A percentile compares a stretch with the other conserved stretches of the same genome.
These are phyloP conservation scores for Ariolimax columbianus DNA, from an alignment of 2,888 invertebrate genomes.

Conservation along the genomic window DNA sequence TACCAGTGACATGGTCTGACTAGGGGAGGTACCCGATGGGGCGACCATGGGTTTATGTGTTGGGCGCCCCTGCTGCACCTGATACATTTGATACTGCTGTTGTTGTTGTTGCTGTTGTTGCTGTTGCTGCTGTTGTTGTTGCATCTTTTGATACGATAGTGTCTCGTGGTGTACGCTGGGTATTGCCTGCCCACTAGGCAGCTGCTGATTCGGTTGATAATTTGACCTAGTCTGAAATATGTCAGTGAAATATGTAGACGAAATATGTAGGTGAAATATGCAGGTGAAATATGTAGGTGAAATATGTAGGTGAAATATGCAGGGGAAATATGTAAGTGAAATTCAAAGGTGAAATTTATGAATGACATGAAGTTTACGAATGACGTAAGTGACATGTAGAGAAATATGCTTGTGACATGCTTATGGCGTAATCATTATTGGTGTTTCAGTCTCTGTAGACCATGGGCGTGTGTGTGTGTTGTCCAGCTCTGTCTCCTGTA, in stretches of 20 bases:
- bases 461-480: too few species aligned
- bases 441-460: too few species aligned
- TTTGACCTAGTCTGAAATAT: slow-evolving; percentile 11
- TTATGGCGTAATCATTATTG: too few species aligned
- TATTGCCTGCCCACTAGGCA: background rate
- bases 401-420: too few species aligned
- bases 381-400: too few species aligned
- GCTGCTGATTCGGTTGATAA: slow-evolving; percentile 5
- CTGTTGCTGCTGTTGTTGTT: slow-evolving; percentile 35
- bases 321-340: too few species aligned
- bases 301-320: too few species aligned
- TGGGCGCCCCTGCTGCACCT: slow-evolving; percentile 19
- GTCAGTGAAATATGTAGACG: background rate
- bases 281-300: too few species aligned
- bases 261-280: too few species aligned
- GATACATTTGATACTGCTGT: slow-evolving; percentile 33
- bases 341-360: too few species aligned
- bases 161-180: background rate
- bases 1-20: slow-evolving; percentile 26
- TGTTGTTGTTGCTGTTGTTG: slow-evolving; percentile 36
- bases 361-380: too few species aligned
- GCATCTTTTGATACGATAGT: slow-evolving; percentile 19
- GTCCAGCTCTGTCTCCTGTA: too few species aligned
- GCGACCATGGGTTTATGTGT: slow-evolving; percentile 27
- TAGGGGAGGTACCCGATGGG: background rate